Evolutionary conservation across 2,113 vertebrate genomes (phyloP).

Genomic region (Rhinogobius similis): DNA sequence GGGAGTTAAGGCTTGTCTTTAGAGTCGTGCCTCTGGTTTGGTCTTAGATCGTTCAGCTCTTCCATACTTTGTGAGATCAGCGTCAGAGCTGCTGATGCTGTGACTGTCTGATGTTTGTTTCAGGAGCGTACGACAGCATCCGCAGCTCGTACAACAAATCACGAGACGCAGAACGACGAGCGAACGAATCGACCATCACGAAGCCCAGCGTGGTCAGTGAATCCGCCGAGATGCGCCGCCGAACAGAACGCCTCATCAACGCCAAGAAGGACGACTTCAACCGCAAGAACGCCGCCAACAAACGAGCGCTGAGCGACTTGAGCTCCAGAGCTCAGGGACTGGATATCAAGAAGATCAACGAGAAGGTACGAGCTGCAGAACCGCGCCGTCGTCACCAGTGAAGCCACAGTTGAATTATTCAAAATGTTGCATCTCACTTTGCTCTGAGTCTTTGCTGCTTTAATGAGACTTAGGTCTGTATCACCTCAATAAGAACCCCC

Average conservation of each 20-base stretch:
- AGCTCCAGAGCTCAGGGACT: constrained; percentile 67
- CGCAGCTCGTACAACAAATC: constrained; percentile 83
- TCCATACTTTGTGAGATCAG: too few relatives aligned
- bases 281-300: constrained; percentile 86
- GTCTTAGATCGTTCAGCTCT: too few relatives aligned
- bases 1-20: too few relatives aligned
- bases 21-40: too few relatives aligned
- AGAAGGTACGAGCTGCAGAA: constrained; percentile 86
- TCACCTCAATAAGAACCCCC: too few relatives aligned
- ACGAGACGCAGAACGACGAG: constrained; percentile 79
- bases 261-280: constrained; percentile 84
- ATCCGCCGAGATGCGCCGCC: constrained; percentile 80
- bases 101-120: too few relatives aligned
- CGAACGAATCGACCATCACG: constrained; percentile 78
- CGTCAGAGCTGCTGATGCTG: too few relatives aligned
- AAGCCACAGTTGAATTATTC: too few relatives aligned
- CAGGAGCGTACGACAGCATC: constrained; percentile 95
- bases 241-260: constrained; percentile 80
- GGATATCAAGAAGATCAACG: constrained; percentile 86
- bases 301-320: constrained; percentile 81
- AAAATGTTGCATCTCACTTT: too few relatives aligned
- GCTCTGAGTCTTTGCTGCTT: too few relatives aligned
- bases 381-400: too few relatives aligned
- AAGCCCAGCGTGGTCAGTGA: constrained; percentile 82
- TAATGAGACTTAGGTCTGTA: too few relatives aligned